Conservation (phyloP, 1,140 invertebrate species). For the Holcopasites calliopsidis region DNA sequence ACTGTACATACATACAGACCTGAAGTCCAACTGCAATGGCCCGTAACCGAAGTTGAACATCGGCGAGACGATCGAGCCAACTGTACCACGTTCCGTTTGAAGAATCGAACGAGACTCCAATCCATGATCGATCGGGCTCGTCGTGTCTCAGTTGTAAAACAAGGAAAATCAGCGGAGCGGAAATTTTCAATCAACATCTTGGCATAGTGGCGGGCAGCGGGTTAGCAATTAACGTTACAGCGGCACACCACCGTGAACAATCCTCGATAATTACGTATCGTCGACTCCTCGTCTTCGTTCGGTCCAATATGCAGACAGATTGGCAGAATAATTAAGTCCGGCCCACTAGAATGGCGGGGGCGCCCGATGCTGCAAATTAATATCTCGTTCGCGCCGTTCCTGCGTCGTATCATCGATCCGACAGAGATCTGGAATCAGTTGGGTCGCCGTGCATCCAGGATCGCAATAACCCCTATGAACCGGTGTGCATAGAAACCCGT, state of each 20-base stretch:
- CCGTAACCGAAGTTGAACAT: too few relatives aligned
- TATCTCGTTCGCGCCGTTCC: constrained; percentile 53
- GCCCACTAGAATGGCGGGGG: constrained; percentile 46
- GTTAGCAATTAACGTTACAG: constrained; percentile 34
- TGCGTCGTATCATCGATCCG: constrained; percentile 42
- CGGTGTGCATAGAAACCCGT: not conserved
- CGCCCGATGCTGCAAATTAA: constrained; percentile 58
- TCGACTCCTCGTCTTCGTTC: constrained; percentile 46
- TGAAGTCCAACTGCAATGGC: too few relatives aligned
- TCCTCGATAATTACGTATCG: constrained; percentile 54
- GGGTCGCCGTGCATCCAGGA: constrained; percentile 18
- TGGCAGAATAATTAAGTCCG: constrained; percentile 60
- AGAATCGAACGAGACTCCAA: not conserved
- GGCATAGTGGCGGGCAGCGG: not conserved
- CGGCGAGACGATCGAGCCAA: too few relatives aligned
- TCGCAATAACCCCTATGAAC: constrained; percentile 49
- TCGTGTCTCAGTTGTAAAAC: not conserved
- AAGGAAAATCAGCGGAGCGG: not conserved
- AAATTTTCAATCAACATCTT: constrained; percentile 15
- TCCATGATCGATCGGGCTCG: not conserved
- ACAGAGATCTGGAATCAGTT: constrained; percentile 42
- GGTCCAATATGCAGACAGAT: constrained; percentile 57
- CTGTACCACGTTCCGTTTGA: not conserved
- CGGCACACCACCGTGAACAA: constrained; percentile 42
- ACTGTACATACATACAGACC: too few relatives aligned